Evolutionary conservation across 2,797 vertebrate genomes (phyloP), one percentile per base, ranked within the genome.

Genomic region (Pampus argenteus): DNA sequence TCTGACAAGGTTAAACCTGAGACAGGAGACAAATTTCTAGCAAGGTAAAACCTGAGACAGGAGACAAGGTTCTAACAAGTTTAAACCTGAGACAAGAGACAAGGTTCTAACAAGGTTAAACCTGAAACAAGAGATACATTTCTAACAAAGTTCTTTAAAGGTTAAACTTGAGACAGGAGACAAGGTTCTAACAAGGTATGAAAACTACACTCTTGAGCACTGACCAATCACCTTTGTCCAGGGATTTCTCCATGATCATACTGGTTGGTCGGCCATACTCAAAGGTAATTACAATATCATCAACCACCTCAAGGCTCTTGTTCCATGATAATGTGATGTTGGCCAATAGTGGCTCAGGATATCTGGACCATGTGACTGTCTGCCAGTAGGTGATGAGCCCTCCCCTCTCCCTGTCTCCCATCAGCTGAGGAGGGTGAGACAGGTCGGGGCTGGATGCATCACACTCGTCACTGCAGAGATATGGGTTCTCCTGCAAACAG

Each of bases 381-480:
- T 99, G 98, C 98, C 98, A 99, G 80, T 98, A 99, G 0, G 98
- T 98, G 80, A 96, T 95, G 50, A 96, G 97, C 45, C 97, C 96
- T 18, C 96, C 94, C 85, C 95, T 94, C 92, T 99, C 97, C 0
- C 95, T 91, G 90, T 99, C 98, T 0, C 97, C 96, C 98, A 99
- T 99, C 87, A 99, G 90, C 70, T 97, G 96, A 0, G 97, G 96
- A 25, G 98, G 98, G 87, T 99, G 98, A 54, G 98, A 97, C 90
- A 99, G 90, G 79, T 99, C 98, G 0, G 96, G 96, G 73, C 96
- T 99, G 64, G 95, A 96, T 0, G 98, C 97, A 3, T 99, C 98
- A 51, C 98, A 99, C 88, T 99, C 98, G 2, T 98, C 98, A 75
- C 98, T 99, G 93, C 98, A 99, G 91, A 99, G 94, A 92, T 99